phyloP scores from a whole-genome alignment of 2,888 invertebrate species.

The Lithophane socia region DNA sequence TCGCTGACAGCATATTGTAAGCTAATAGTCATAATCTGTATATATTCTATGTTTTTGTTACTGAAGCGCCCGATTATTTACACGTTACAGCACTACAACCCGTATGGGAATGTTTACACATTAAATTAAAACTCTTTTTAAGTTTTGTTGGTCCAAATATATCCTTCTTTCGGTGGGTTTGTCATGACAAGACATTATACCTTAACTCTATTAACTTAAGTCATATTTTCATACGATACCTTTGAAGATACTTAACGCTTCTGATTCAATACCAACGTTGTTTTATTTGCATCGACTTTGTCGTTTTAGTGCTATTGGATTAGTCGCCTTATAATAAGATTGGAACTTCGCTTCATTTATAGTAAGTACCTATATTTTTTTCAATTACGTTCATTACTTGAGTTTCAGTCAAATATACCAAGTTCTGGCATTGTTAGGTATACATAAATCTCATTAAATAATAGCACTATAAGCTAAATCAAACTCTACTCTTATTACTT shows the following conservation, averaged over 20 bases:
- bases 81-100: conserved; percentile 76
- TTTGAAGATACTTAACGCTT: conserved; percentile 52
- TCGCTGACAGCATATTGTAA: conserved; percentile 86
- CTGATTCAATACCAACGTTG: conserved; percentile 37
- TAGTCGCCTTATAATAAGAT: conserved; percentile 52
- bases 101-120: conserved; percentile 88
- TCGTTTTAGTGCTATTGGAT: conserved; percentile 58
- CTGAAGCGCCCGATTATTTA: conserved; percentile 81
- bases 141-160: conserved; percentile 63
- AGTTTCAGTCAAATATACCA: not conserved
- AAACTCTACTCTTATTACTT: not conserved
- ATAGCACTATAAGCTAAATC: not conserved
- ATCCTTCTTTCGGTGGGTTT: conserved; percentile 44
- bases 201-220: conserved; percentile 56
- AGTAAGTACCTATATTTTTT: conserved; percentile 9
- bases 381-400: not conserved
- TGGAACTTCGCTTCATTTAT: conserved; percentile 34
- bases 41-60: conserved; percentile 80
- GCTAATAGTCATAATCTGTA: conserved; percentile 88
- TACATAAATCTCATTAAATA: not conserved
- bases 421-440: not conserved
- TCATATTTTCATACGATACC: conserved; percentile 52
- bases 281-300: conserved; percentile 56
- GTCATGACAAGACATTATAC: conserved; percentile 43
- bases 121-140: conserved; percentile 81